Base-by-base conservation (phyloP, 2,113 vertebrate genomes). In the Gymnocephalus cernua region DNA sequence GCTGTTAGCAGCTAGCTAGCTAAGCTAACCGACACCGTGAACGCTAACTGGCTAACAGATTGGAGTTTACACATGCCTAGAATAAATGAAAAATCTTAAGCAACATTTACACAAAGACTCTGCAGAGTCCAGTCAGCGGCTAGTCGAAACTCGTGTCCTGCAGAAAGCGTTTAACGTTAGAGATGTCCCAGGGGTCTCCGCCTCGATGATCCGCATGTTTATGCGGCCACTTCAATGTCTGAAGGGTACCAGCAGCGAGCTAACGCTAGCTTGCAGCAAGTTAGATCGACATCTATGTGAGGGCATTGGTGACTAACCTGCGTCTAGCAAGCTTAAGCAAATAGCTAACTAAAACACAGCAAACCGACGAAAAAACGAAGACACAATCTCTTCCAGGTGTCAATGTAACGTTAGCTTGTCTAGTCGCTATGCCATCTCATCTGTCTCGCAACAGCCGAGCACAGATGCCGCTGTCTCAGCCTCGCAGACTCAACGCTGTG, bases 201-300 rank as follows among this genome's bases (percentile, higher is more conserved):
- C 87, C 90, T 90, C 84, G 88, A 93, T 89, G 74, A 90, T 94
- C 90, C 94, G 93, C 95, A 94, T 95, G 91, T 93, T 94, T 90
- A 70, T 90, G 91, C 85, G 91, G 86, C 89, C 89, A 59, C 90
- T 88, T 84, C 76, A 29, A 81, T 76, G 82, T 80, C 79, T 84
- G 87, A 72, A 83, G 85, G 75, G 66, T 57, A 88, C 88, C 88
- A 74, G 90, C 81, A 82, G 84, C 89, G 86, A 79, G 93, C 90
- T 90, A 91, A 70, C 73, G 88, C 80, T 90, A 90, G 90, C 90
- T 77, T 91, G 85, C 86, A 91, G 86, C 82, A 88, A 83, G 54
- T 92, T 74, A 48, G 69, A 84, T 87, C 72, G 65, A 90, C 88
- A 91, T 90, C 71, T 77, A 27, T 47, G 67, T 15, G 77, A 82